Evolutionary conservation across 2,113 vertebrate species (phyloP).

Genomic region (Cynocephalus volans): DNA sequence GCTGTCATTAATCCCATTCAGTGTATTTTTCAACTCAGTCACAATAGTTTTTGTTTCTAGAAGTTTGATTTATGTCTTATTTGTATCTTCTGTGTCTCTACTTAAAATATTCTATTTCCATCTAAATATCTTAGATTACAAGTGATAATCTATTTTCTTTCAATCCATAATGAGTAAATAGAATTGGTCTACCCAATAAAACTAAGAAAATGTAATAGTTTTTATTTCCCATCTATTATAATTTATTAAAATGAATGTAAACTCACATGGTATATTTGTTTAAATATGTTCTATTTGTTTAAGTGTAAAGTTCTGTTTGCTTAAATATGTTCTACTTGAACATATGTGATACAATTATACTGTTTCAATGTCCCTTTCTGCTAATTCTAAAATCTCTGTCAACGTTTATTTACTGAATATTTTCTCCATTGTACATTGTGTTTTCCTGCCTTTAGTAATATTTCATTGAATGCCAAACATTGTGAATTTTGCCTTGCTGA

Average conservation of each 20-base stretch:
- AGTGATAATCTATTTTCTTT: neutral
- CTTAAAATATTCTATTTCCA: neutral
- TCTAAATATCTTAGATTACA: neutral
- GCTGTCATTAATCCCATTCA: neutral
- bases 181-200: neutral
- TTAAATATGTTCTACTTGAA: neutral
- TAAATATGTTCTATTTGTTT: too few species aligned
- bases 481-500: neutral
- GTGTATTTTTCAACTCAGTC: neutral
- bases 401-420: neutral
- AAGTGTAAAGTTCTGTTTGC: too few species aligned
- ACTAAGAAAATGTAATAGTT: neutral
- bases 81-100: neutral
- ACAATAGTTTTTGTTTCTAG: neutral
- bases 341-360: neutral
- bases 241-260: neutral
- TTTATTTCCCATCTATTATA: neutral
- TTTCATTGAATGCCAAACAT: neutral
- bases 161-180: neutral
- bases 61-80: neutral
- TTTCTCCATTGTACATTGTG: neutral
- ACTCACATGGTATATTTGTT: neutral
- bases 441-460: neutral
- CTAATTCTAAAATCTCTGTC: neutral
- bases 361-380: neutral